phyloP scores from a whole-genome alignment of 2,797 vertebrate genomes.

The Nyctalus aviator region DNA sequence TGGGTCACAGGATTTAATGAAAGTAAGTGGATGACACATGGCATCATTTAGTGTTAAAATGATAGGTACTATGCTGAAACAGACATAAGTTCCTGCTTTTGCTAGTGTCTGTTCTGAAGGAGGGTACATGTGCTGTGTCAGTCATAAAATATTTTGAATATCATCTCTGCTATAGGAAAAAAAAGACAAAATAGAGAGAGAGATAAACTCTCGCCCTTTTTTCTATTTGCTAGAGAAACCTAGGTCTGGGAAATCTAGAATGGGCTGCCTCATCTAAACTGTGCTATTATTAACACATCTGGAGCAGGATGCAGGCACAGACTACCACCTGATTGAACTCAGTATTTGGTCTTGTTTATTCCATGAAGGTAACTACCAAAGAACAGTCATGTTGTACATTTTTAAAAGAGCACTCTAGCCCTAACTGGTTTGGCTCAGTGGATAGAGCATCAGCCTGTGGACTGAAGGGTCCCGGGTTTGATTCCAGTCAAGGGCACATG shows the following conservation, averaged over 20 bases:
- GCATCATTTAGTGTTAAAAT: neutral
- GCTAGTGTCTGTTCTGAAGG: neutral
- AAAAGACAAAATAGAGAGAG: neutral
- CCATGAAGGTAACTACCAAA: neutral
- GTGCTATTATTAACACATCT: neutral
- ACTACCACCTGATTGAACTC: neutral
- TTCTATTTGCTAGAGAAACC: neutral
- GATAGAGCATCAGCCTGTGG: no score
- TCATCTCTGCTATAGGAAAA: neutral
- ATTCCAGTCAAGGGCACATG: no score
- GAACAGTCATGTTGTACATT: conserved; percentile 19
- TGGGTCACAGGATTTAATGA: neutral
- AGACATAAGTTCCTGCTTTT: neutral
- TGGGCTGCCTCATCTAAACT: neutral
- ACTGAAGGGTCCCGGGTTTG: no score
- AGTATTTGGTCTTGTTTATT: neutral
- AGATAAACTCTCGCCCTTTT: neutral
- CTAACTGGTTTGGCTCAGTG: neutral
- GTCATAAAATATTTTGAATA: neutral
- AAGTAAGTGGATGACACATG: neutral
- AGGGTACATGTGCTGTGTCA: neutral
- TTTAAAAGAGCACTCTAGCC: neutral
- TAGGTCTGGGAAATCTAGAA: neutral
- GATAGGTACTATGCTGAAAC: neutral
- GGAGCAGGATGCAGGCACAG: neutral